These are phyloP conservation scores for Cyrtodaria siliqua DNA, from an alignment of 2,888 invertebrate species.

Conservation along the genomic window DNA sequence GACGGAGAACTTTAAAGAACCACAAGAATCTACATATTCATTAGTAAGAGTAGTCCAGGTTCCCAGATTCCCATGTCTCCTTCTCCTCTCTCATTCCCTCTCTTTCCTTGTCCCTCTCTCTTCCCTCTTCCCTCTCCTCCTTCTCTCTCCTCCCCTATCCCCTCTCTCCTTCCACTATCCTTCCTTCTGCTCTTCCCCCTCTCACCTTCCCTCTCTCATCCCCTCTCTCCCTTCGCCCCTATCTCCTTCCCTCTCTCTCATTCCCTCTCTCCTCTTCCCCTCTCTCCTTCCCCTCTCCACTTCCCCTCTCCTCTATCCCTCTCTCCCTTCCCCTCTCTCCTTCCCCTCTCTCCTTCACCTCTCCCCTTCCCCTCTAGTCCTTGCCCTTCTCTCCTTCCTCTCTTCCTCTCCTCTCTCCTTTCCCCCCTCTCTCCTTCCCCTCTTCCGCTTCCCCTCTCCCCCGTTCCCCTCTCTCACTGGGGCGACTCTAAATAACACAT, in stretches of 20 bases:
- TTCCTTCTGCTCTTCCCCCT: background rate
- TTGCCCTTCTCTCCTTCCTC: background rate
- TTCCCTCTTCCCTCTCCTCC: background rate
- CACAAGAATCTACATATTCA: no score
- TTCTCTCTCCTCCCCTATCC: background rate
- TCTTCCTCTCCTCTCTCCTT: background rate
- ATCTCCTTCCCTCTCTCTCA: background rate
- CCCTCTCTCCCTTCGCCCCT: no score
- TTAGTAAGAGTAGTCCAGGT: no score
- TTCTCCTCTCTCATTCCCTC: no score
- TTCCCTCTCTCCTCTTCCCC: background rate
- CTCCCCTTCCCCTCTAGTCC: background rate
- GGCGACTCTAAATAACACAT: no score
- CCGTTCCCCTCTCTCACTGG: no score
- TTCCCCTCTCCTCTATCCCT: background rate
- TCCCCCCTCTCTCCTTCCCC: background rate
- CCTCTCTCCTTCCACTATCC: background rate
- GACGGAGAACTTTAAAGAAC: no score
- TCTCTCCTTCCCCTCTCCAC: no score
- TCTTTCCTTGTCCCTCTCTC: background rate
- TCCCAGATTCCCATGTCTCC: no score
- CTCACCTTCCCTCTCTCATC: background rate
- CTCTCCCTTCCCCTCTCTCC: background rate
- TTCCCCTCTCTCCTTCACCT: background rate
- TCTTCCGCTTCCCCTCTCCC: no score